A percentile compares a stretch with the other conserved stretches of the same genome.
phyloP scores from a whole-genome alignment of 30 jellyfish, hydroid and myxozoan genomes.

The Aurelia aurita region DNA sequence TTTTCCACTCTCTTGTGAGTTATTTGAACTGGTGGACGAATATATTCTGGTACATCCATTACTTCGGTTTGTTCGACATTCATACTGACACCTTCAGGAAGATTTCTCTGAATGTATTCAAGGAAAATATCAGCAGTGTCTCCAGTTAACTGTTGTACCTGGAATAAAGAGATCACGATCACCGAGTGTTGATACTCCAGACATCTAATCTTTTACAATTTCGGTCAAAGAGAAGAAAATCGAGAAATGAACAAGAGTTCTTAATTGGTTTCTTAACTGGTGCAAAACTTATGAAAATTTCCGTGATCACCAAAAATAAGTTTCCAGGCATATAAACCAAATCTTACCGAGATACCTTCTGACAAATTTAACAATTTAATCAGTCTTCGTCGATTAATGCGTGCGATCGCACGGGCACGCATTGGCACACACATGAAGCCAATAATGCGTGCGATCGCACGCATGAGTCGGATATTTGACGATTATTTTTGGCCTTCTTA shows the following conservation, averaged over 20 bases:
- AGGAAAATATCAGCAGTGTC: slow-evolving; percentile 88
- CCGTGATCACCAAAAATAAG: background rate
- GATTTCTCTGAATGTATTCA: slow-evolving; percentile 88
- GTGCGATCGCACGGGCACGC: too few species aligned
- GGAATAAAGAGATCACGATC: background rate
- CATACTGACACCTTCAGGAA: slow-evolving; percentile 99
- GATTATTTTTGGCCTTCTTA: too few species aligned
- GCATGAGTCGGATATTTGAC: too few species aligned
- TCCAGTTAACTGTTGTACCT: slow-evolving; percentile 83
- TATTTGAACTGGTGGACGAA: slow-evolving; percentile 68
- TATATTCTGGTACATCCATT: slow-evolving; percentile 78
- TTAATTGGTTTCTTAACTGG: background rate
- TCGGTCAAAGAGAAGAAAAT: too few species aligned
- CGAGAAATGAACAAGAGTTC: too few species aligned
- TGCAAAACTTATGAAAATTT: background rate
- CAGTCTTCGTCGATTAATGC: too few species aligned
- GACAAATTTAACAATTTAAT: too few species aligned
- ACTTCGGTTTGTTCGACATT: slow-evolving; percentile 90
- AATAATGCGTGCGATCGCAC: too few species aligned
- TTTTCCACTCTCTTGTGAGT: slow-evolving; percentile 38
- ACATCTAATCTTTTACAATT: too few species aligned
- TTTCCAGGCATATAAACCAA: background rate
- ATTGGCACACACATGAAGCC: too few species aligned
- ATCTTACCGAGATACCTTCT: background rate
- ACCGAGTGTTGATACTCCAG: too few species aligned